Evolutionary conservation across 1,140 invertebrate species (phyloP), one percentile per base, ranked within the genome.

Genomic region (Acyrthosiphon pisum): DNA sequence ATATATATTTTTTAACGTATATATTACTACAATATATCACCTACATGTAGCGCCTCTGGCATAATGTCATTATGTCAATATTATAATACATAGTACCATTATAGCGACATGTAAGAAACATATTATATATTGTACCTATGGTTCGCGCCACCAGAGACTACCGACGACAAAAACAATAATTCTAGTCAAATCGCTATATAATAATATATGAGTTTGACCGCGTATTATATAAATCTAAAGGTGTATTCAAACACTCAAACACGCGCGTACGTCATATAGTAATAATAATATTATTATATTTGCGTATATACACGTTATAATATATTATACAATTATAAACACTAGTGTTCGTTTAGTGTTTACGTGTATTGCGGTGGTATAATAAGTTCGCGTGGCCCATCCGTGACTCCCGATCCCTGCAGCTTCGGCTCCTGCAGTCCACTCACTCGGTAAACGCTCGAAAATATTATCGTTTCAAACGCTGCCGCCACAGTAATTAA

Each of bases 381-480:
- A 76, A 18, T n/a, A 76, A 76, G n/a, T 76, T n/a, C 14, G n/a
- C 30, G 11, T n/a, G 30, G 30, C 60, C 14, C 14, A 76, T 6
- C n/a, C 30, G 3, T 68, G 60, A n/a, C 30, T 30, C 11, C 26
- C 30, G 6, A n/a, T n/a, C n/a, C n/a, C 60, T 83, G 7, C n/a
- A n/a, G n/a, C 20, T 83, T 3, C 30, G 18, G 30, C 60, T 68
- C 14, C 14, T 2, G 1, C 50, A 68, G 4, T 18, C 20, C 18
- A 2, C 18, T 9, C 76, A 83, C 81, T 23, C 22, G 35, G 37
- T n/a, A 76, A 76, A 35, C 60, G 30, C 30, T 76, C 22, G 35
- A 37, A 37, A 84, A 84, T 26, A 84, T 84, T 84, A 84, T 84
- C 3, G 37, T 44, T 84, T 84, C 83, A 84, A 84, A 84, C 41